Conservation (phyloP, 2,888 invertebrate genomes). For the Altica lythri region DNA sequence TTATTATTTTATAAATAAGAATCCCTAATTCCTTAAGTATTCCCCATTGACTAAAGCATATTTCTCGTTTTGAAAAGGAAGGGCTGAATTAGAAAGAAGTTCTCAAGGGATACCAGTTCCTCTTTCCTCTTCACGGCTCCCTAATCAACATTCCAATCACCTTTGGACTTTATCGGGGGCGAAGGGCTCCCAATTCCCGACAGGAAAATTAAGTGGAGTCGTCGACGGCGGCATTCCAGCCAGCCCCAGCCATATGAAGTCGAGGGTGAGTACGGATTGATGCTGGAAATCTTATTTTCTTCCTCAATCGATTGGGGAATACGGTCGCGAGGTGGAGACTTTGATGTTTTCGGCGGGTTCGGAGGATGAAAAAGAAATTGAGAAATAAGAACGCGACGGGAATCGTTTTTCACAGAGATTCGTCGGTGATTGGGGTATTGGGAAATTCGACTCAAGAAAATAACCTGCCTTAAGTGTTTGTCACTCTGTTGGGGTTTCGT, state of each 20-base stretch:
- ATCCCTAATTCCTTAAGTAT: background rate
- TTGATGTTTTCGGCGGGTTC: conserved; percentile 27
- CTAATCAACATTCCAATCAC: conserved; percentile 59
- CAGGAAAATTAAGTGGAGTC: conserved; percentile 57
- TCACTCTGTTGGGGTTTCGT: conserved; percentile 14
- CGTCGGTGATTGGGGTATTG: conserved; percentile 19
- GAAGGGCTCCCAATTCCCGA: conserved; percentile 52
- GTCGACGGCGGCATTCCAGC: conserved; percentile 46
- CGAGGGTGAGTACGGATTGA: conserved; percentile 39
- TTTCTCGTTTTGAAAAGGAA: conserved; percentile 14
- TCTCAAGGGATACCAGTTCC: conserved; percentile 27
- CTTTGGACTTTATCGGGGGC: conserved; percentile 56
- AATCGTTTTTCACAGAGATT: conserved; percentile 20
- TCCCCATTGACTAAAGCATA: conserved; percentile 8
- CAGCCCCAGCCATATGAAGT: conserved; percentile 46
- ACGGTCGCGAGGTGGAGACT: conserved; percentile 31
- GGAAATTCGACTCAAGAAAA: conserved; percentile 20
- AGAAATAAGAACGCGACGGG: conserved; percentile 21
- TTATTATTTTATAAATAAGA: too few species aligned
- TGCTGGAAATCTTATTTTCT: conserved; percentile 52
- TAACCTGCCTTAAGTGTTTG: conserved; percentile 20
- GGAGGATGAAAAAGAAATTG: conserved; percentile 22
- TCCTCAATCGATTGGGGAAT: conserved; percentile 51
- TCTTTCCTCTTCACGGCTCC: conserved; percentile 46
- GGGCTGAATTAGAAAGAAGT: conserved; percentile 12